Base-by-base conservation (phyloP, 1,140 invertebrate genomes). In the Brachionus manjavacas region DNA sequence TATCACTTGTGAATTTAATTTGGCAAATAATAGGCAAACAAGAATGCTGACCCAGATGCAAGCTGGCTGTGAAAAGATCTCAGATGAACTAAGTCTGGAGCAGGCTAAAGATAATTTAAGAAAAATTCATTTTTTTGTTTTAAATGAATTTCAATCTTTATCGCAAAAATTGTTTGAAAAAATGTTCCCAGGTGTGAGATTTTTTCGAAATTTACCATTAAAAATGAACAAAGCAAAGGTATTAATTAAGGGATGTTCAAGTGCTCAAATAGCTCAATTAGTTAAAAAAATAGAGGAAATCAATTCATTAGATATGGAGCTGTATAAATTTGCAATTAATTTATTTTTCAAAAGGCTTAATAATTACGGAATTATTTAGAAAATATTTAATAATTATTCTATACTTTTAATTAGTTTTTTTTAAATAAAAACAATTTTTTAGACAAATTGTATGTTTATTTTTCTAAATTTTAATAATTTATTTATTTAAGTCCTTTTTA, bases 11-110 rank as follows among this genome's bases (percentile, higher is more conserved):
- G 92, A 93, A 8, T 93, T 94, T 87, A 99, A 99, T 92, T 91
- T 99, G 86, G 97, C 96, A 12, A 93, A 93, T 86, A 99, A 99
- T 90, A 92, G 97, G 84, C 96, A 99, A 91, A 98, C 97, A 0
- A 91, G 97, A 86, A 99, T 99, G 97, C 89, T 80, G 3, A 49
- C 25, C n/a, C 95, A 98, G 91, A 96, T 97, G 89, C 93, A 92
- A 46, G 93, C 93, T 20, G 92, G 93, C 55, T 94, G 94, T 92
- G 86, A 91, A 35, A 70, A 87, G 12, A 89, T 90, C 60, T 88
- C 91, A 41, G 90, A 94, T 68, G 93, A 96, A 88, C 90, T 92
- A 68, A 92, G 96, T 43, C 93, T 98, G 91, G 90, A 55, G 35
- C 20, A 76, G 8, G 72, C 72, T 3, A 76, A 64, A 43, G 9